Base-by-base conservation (phyloP, 1,140 invertebrate species). In the Artemia franciscana region DNA sequence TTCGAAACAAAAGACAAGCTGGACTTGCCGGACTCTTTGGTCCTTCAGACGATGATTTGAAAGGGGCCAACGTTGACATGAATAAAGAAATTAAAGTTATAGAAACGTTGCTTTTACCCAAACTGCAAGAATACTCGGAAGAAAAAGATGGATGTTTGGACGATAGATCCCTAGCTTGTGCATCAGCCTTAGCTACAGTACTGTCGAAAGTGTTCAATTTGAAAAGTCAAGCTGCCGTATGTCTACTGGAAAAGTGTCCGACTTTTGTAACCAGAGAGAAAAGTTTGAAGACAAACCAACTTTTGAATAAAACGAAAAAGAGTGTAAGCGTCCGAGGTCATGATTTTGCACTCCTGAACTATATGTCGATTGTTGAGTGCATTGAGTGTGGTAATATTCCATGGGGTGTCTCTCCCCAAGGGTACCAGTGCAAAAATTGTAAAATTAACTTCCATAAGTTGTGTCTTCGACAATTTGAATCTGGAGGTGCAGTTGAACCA, bases 331-430 rank as follows among this genome's bases (percentile, higher is more conserved):
- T 85, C 26, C 80, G 85, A 69, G 91, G 91, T 26, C 93, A 98
- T 78, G 84, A 90, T 73, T 89, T 93, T 72, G 81, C 82, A 66
- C 81, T 85, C 64, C 83, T 88, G 71, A 87, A 91, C 74, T 88
- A 94, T 75, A 87, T 83, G 70, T 85, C 83, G 66, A 84, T 91
- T 64, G 90, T 85, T 60, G 82, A 85, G 72, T 98, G 93, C 72
- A 88, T 91, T 77, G 84, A 90, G 75, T 97, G 93, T 76, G 84
- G 89, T 69, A 78, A 83, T 67, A 84, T 92, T 66, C 85, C 97
- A 66, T 91, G 89, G 79, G 93, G 93, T 59, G 84, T 96, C 62
- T 88, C 88, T 67, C 87, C 88, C 63, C 91, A 95, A 75, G 91
- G 91, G 64, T 92, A 88, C 77, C 84, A 88, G 68, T 94, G 91